Percentiles rank a stretch among this genome's conserved stretches.
Conservation (phyloP, 2,113 vertebrate species). For the Vidua chalybeata region DNA sequence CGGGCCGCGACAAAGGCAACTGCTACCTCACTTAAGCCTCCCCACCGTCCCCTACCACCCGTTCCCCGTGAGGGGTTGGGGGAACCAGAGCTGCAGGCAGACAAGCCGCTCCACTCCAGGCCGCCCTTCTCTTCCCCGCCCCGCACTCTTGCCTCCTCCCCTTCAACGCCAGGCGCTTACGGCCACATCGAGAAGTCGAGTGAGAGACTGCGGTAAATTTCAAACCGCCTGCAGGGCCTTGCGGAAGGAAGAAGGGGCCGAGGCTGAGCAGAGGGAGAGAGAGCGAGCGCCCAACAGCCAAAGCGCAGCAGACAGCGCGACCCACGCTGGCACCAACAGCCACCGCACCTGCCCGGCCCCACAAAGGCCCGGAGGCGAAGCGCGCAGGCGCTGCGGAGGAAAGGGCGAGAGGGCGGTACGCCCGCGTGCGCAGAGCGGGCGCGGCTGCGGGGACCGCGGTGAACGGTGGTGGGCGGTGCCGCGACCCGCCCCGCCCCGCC, state of each 20-base stretch:
- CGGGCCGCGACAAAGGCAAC: not conserved
- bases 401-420: fast-evolving
- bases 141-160: not conserved
- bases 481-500: too few relatives aligned
- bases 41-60: not conserved
- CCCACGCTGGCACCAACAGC: not conserved
- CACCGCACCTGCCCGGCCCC: fast-evolving
- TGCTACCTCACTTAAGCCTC: not conserved
- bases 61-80: not conserved
- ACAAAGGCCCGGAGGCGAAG: fast-evolving
- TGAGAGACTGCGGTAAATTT: not conserved
- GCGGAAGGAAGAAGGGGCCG: not conserved
- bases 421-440: not conserved
- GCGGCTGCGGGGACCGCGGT: fast-evolving
- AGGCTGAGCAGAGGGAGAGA: fast-evolving
- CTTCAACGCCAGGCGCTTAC: not conserved
- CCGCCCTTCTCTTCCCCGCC: not conserved
- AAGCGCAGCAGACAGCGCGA: fast-evolving
- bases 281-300: not conserved
- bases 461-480: fast-evolving
- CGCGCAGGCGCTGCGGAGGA: not conserved
- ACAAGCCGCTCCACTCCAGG: not conserved
- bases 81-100: not conserved
- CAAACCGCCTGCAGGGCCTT: not conserved
- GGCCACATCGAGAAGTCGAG: not conserved